Percentiles rank a stretch among this genome's conserved stretches.
Evolutionary conservation across 2,888 invertebrate genomes (phyloP).

Genomic region (Macrophya annulata): DNA sequence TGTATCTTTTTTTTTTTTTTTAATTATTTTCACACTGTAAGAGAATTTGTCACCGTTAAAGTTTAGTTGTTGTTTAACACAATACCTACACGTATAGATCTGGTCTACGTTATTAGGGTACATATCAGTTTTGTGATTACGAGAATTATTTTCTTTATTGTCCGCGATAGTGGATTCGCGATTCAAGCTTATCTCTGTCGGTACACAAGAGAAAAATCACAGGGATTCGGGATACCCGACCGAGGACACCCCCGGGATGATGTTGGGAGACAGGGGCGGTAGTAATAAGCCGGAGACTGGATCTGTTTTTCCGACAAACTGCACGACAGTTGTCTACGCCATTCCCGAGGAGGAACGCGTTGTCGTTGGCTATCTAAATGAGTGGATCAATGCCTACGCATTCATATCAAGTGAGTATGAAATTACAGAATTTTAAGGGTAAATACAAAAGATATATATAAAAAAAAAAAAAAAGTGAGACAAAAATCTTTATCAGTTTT

Average conservation of each 20-base stretch:
- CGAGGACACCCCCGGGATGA: conserved; percentile 67
- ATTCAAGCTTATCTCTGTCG: conserved; percentile 73
- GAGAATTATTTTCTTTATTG: conserved; percentile 19
- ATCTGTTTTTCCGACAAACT: conserved; percentile 76
- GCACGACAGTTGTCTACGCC: conserved; percentile 80
- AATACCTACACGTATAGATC: not conserved
- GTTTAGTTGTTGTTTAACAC: not conserved
- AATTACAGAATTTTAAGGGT: conserved; percentile 3
- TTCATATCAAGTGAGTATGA: conserved; percentile 86
- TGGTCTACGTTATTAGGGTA: not conserved
- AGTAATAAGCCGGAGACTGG: conserved; percentile 67
- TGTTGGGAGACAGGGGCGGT: conserved; percentile 69
- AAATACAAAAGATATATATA: not conserved
- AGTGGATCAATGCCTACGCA: conserved; percentile 87
- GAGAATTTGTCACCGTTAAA: not conserved
- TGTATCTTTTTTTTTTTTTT: not conserved
- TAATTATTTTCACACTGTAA: not conserved
- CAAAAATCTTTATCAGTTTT: not conserved
- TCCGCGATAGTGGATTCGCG: conserved; percentile 70
- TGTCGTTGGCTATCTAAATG: conserved; percentile 85
- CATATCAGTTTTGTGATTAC: not conserved
- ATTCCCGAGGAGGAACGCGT: conserved; percentile 78
- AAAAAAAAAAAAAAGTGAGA: not conserved
- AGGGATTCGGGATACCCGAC: conserved; percentile 62
- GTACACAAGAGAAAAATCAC: conserved; percentile 67